phyloP scores from a whole-genome alignment of 2,797 vertebrate genomes.

The Rhinella marina region DNA sequence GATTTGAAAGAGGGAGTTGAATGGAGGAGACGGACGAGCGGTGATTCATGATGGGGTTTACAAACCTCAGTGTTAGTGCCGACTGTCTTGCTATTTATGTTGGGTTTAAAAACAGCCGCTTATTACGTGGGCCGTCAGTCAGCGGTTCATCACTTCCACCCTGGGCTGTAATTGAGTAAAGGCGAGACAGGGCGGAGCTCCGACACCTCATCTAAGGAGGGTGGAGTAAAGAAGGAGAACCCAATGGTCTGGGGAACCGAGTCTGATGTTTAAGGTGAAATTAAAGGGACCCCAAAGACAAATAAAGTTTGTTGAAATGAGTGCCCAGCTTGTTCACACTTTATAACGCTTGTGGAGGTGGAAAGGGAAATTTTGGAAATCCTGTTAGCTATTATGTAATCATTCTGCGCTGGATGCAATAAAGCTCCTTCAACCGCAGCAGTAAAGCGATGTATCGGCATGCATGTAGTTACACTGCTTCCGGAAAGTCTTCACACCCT shows the following conservation, averaged over 20 bases:
- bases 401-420: not conserved
- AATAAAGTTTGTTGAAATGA: not conserved
- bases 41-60: slow-evolving; percentile 23
- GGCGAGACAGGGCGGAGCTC: slow-evolving; percentile 3
- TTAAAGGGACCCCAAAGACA: not conserved
- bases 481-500: too few species aligned
- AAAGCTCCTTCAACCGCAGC: too few species aligned
- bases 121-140: slow-evolving; percentile 2
- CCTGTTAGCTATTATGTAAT: not conserved
- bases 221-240: not conserved
- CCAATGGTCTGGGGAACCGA: not conserved
- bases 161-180: not conserved
- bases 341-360: not conserved
- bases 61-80: not conserved
- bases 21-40: not conserved
- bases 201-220: not conserved
- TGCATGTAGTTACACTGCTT: too few species aligned
- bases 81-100: not conserved
- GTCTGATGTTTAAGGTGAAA: not conserved
- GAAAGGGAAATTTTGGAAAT: not conserved
- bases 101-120: slow-evolving; percentile 3
- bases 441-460: too few species aligned
- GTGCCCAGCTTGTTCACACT: not conserved
- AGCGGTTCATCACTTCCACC: slow-evolving; percentile 16
- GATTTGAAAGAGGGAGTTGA: not conserved